Base-by-base conservation (phyloP, 2,888 invertebrate genomes). In the Drosophila nigricruria region DNA sequence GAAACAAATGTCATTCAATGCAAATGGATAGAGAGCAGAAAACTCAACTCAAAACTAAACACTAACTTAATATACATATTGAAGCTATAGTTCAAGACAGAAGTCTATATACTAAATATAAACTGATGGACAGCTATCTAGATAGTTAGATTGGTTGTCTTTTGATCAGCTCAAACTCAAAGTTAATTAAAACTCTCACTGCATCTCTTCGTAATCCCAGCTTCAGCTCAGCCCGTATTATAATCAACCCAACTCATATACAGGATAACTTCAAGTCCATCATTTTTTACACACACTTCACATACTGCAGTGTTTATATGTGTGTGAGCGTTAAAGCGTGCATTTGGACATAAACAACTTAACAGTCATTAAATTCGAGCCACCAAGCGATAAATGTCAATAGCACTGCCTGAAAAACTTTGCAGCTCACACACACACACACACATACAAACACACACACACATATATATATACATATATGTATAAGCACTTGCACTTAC, bases 361-460 rank as follows among this genome's bases (percentile, higher is more conserved):
- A 70, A 71, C 73, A 71, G 81, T 76, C 79, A 87, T 84, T 83
- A 84, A 84, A 87, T 84, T 43, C 70, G 76, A 76, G 71, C 79
- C 40, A 66, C 61, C 59, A 76, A 60, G 76, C 87, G 76, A 81
- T 84, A 86, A 84, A 84, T 88, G 87, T 87, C 81, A 76, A 84
- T 86, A 69, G 67, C 77, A 75, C 40, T 64, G 52, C 50, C 73
- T 50, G 57, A 42, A 73, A 53, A 60, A 78, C 61, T 70, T 71
- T 64, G 10, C n/a, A 36, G 63, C 42, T 40, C 18, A 30, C 45
- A 45, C 34, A 23, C 2, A 16, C 27, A 53, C 16, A 34, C n/a
- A 14, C 10, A 18, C 30, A 57, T 14, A 43, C 0, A 16, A 16
- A 42, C 10, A 23, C 14, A 43, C 6, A 23, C 12, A 43, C 9